These are phyloP conservation scores for Drosophila auraria DNA, from an alignment of 1,140 invertebrate species.

Conservation along the genomic window DNA sequence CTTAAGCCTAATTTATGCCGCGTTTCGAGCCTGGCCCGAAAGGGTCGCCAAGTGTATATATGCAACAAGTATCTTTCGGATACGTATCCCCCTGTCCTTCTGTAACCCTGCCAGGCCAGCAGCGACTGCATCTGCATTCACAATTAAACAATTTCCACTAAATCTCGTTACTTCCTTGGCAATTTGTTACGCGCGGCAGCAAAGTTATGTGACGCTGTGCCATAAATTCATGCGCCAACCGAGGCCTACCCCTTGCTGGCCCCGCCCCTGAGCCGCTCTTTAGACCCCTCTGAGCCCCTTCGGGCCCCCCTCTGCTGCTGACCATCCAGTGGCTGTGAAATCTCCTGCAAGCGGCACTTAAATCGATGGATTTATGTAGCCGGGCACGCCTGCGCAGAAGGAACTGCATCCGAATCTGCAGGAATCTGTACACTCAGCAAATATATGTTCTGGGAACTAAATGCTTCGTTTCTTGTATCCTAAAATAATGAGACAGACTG, in stretches of 20 bases:
- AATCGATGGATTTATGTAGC: constrained; percentile 82
- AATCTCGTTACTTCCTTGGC: constrained; percentile 85
- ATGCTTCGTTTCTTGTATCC: no score
- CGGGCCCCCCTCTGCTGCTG: neutral
- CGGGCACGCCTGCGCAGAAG: constrained; percentile 67
- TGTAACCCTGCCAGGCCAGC: neutral
- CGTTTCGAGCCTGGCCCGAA: constrained; percentile 56
- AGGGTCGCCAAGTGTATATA: constrained; percentile 54
- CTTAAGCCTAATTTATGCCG: constrained; percentile 85
- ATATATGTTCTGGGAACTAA: neutral
- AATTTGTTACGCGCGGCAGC: constrained; percentile 85
- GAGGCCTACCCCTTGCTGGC: constrained; percentile 39
- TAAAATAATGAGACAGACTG: no score
- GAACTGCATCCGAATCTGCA: constrained; percentile 34
- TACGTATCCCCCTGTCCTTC: constrained; percentile 18
- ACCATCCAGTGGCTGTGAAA: constrained; percentile 54
- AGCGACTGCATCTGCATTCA: constrained; percentile 79
- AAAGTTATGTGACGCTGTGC: constrained; percentile 85
- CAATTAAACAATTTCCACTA: constrained; percentile 85
- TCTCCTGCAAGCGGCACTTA: constrained; percentile 77
- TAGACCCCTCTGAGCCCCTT: neutral
- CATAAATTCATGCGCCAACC: constrained; percentile 83
- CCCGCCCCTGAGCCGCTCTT: constrained; percentile 9
- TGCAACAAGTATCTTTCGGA: constrained; percentile 69
- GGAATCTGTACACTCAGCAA: constrained; percentile 8